phyloP scores from a whole-genome alignment of 2,113 vertebrate species.

The Lasiurus borealis region DNA sequence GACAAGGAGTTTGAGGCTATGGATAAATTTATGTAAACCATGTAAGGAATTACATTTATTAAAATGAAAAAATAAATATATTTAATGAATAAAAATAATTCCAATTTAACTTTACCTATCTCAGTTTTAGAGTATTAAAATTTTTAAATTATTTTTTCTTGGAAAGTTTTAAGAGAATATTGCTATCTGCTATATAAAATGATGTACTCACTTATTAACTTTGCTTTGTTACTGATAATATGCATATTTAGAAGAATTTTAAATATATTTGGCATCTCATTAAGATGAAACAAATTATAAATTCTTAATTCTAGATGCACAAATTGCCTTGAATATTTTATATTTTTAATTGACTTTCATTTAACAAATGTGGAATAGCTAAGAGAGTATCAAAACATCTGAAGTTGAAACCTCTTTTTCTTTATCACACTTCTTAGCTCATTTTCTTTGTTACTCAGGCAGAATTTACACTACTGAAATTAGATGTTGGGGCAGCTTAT shows the following conservation, averaged over 20 bases:
- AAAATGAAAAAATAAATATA: background rate
- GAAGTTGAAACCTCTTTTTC: background rate
- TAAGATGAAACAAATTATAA: background rate
- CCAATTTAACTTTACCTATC: background rate
- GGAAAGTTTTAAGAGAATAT: background rate
- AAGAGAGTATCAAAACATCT: background rate
- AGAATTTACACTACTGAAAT: background rate
- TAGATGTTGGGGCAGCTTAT: background rate
- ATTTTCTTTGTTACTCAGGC: background rate
- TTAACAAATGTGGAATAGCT: background rate
- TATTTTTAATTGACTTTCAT: background rate
- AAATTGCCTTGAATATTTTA: background rate
- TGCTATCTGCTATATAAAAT: background rate
- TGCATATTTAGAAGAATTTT: background rate
- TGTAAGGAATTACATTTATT: background rate
- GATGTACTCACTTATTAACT: background rate
- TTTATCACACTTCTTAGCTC: background rate
- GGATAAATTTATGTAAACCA: background rate
- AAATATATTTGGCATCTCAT: background rate
- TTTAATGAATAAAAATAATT: background rate
- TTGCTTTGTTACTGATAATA: background rate
- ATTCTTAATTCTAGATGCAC: background rate
- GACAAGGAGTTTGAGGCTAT: background rate
- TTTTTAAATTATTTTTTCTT: background rate
- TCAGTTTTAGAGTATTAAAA: background rate